Evolutionary conservation across 2,888 invertebrate species (phyloP).

Genomic region (Hypena proboscidalis): DNA sequence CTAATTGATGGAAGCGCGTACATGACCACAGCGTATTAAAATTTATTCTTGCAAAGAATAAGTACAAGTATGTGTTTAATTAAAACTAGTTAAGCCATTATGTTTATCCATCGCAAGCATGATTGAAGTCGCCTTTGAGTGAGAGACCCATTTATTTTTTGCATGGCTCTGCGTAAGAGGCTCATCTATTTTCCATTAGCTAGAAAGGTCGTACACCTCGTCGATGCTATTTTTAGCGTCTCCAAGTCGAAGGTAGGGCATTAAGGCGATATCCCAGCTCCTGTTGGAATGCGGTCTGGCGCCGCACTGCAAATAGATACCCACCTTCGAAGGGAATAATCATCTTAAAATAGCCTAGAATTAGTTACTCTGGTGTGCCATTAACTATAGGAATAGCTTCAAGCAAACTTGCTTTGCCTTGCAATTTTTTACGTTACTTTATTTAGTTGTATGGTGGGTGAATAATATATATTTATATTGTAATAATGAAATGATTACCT

Average conservation of each 20-base stretch:
- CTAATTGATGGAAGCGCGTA: too few species aligned
- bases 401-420: background rate
- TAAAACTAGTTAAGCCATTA: too few species aligned
- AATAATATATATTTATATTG: background rate
- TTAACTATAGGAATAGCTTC: background rate
- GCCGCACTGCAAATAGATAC: slow-evolving; percentile 75
- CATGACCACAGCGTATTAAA: too few species aligned
- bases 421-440: too few species aligned
- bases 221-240: slow-evolving; percentile 67
- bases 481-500: too few species aligned
- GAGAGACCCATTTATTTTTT: slow-evolving; percentile 35
- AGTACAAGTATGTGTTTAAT: too few species aligned
- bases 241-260: slow-evolving; percentile 64
- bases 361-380: slow-evolving; percentile 26
- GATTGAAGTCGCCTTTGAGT: too few species aligned
- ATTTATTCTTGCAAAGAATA: too few species aligned
- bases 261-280: slow-evolving; percentile 74
- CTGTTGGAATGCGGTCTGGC: slow-evolving; percentile 79
- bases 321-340: slow-evolving; percentile 54
- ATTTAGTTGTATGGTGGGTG: too few species aligned
- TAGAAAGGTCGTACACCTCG: slow-evolving; percentile 59
- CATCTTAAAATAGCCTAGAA: slow-evolving; percentile 54
- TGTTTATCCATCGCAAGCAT: too few species aligned
- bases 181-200: slow-evolving; percentile 62
- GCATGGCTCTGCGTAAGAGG: slow-evolving; percentile 24